Conservation (phyloP, 2,888 invertebrate genomes). For the Silvanus unidentatus region DNA sequence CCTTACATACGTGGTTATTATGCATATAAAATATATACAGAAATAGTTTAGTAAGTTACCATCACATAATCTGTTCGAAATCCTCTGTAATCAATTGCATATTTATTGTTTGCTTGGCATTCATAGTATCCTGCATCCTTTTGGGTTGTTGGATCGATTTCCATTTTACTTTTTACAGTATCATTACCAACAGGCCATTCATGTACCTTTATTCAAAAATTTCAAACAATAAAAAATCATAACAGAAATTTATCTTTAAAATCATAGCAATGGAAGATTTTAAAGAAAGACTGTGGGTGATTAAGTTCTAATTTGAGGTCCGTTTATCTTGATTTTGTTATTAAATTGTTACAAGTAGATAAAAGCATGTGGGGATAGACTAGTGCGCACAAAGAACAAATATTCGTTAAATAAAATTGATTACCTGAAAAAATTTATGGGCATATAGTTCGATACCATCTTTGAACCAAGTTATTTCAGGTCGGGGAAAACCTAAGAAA, state of each 20-base stretch:
- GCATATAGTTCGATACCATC: conserved; percentile 70
- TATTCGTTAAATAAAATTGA: too few relatives aligned
- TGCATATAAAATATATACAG: too few relatives aligned
- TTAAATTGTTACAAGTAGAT: too few relatives aligned
- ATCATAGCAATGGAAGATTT: too few relatives aligned
- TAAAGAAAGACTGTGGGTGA: too few relatives aligned
- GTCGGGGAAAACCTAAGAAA: conserved; percentile 55
- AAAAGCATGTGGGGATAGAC: too few relatives aligned
- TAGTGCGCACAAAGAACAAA: too few relatives aligned
- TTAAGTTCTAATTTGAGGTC: too few relatives aligned
- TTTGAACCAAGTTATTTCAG: conserved; percentile 72
- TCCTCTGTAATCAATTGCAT: conserved; percentile 60
- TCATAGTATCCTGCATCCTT: conserved; percentile 68
- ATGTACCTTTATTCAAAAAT: conserved; percentile 52
- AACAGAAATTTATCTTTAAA: too few relatives aligned
- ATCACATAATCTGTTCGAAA: conserved; percentile 61
- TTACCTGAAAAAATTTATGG: conserved; percentile 63
- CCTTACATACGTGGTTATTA: too few relatives aligned
- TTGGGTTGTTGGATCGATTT: conserved; percentile 67
- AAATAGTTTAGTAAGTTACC: conserved; percentile 45
- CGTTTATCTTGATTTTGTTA: too few relatives aligned
- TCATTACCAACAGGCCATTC: conserved; percentile 62
- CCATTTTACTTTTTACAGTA: conserved; percentile 66
- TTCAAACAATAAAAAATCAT: too few relatives aligned
- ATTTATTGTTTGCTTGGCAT: conserved; percentile 67